Evolutionary conservation across 2,888 invertebrate species (phyloP).

Genomic region (Rutpela maculata): DNA sequence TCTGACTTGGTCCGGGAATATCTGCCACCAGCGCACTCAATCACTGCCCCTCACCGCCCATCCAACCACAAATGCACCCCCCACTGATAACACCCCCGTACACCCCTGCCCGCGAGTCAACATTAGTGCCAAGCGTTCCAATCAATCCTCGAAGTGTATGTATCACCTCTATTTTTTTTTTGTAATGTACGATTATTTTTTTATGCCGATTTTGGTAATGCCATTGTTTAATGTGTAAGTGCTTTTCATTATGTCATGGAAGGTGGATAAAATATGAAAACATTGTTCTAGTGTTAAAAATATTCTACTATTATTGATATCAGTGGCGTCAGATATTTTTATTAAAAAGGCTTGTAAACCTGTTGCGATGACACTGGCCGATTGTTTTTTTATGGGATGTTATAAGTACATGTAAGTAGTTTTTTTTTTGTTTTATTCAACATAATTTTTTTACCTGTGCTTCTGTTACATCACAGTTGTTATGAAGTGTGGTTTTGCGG

Average conservation of each 20-base stretch:
- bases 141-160: constrained; percentile 71
- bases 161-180: constrained; percentile 59
- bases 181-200: constrained; percentile 24
- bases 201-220: background rate
- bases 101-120: constrained; percentile 47
- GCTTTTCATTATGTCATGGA: background rate
- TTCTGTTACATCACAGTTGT: background rate
- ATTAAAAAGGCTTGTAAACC: too few relatives aligned
- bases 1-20: constrained; percentile 67
- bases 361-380: too few relatives aligned
- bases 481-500: background rate
- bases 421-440: too few relatives aligned
- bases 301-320: too few relatives aligned
- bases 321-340: too few relatives aligned
- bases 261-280: background rate
- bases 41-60: constrained; percentile 79
- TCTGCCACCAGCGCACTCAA: constrained; percentile 81
- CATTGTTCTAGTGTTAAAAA: background rate
- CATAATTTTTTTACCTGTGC: too few relatives aligned
- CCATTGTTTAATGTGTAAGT: background rate
- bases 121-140: constrained; percentile 65
- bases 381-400: too few relatives aligned
- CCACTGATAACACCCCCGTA: constrained; percentile 49
- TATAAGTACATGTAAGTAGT: too few relatives aligned
- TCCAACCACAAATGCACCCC: constrained; percentile 58